These are phyloP conservation scores for Isichthys henryi DNA, from an alignment of 2,113 vertebrate genomes.

Conservation along the genomic window DNA sequence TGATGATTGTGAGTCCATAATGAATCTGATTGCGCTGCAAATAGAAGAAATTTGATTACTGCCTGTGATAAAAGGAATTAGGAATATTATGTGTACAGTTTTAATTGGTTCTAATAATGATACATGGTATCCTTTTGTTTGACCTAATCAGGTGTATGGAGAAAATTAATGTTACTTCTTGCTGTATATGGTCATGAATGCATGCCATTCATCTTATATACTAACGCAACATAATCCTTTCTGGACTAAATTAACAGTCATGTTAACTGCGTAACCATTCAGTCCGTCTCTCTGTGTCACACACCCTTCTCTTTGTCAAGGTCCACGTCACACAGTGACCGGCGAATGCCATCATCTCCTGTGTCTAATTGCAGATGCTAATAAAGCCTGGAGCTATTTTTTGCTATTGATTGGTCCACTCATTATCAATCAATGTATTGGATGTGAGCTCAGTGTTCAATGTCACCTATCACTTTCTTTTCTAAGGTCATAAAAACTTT, in stretches of 20 bases:
- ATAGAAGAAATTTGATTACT: background rate
- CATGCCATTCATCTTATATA: background rate
- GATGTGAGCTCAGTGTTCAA: conserved; percentile 33
- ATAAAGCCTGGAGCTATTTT: conserved; percentile 43
- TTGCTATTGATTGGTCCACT: conserved; percentile 41
- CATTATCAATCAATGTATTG: conserved; percentile 40
- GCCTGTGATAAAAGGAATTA: background rate
- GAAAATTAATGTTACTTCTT: background rate
- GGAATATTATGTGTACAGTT: background rate
- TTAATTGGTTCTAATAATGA: background rate
- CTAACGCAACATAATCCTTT: conserved; percentile 9
- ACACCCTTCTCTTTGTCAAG: conserved; percentile 25
- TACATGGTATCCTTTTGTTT: background rate
- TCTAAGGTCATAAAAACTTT: background rate
- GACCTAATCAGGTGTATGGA: background rate
- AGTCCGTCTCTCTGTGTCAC: conserved; percentile 13
- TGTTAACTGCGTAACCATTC: conserved; percentile 1
- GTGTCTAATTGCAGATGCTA: conserved; percentile 43
- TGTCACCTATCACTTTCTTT: conserved; percentile 32
- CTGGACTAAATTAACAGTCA: background rate
- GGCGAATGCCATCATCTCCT: conserved; percentile 37
- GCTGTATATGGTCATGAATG: background rate
- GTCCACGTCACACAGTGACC: conserved; percentile 25
- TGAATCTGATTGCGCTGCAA: conserved; percentile 28
- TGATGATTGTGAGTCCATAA: conserved; percentile 24